Evolutionary conservation across 2,888 invertebrate genomes (phyloP), one percentile per base, ranked within the genome.

Genomic region (Phasia obesa): DNA sequence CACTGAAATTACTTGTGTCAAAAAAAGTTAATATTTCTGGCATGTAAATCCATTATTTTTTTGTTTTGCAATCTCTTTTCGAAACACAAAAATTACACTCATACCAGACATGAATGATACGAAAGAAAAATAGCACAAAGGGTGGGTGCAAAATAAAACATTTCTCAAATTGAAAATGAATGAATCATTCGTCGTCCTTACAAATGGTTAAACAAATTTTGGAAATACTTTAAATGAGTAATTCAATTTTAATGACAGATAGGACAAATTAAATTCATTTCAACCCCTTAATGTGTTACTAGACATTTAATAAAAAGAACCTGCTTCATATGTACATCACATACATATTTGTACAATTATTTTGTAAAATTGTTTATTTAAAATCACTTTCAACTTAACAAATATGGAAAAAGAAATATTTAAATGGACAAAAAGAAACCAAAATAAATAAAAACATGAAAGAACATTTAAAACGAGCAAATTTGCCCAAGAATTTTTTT

Each of bases 121-220:
- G 35, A 71, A 62, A 60, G 25, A 19, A 73, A 9, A 38, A 64
- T 17, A 49, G 51, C 65, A 57, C n/a, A n/a, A n/a, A n/a, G n/a
- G n/a, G n/a, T n/a, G 65, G 31, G 47, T 74, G 35, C 62, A 60
- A 62, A 38, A 42, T 27, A 73, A 62, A 55, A 27, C 55, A 55
- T 17, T 51, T 67, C 2, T 6, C 5, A 55, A 19, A 23, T 38
- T 7, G 7, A 5, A 57, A 7, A 44, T 27, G 17, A 70, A 69
- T 57, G 57, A 57, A 42, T 60, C 59, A 60, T 51, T 13, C 19
- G n/a, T 21, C 21, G n/a, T n/a, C n/a, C 31, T 62, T 19, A 51
- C 11, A 60, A 60, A 59, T 23, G 9, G 35, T 42, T 25, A 19
- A 19, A 11, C n/a, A 15, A 60, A 60, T 51, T 47, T 65, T 65